phyloP scores from a whole-genome alignment of 2,888 invertebrate species.

The Druceiella hillmani region DNA sequence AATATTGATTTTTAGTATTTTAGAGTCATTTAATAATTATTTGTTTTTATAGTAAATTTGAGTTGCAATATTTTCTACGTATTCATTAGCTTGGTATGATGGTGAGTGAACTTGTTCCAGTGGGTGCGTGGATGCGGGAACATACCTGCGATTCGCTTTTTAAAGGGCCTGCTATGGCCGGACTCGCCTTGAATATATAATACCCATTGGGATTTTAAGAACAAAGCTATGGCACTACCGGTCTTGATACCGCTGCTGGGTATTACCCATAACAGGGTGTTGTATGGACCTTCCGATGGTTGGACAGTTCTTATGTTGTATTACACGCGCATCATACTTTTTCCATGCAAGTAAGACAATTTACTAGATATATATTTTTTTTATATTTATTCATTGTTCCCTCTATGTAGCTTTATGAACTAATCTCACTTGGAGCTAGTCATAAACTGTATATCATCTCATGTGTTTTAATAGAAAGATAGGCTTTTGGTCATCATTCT shows the following conservation, averaged over 20 bases:
- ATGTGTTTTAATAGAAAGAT: no score
- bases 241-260: conserved; percentile 92
- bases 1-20: no score
- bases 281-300: conserved; percentile 75
- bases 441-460: no score
- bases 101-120: conserved; percentile 40
- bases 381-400: no score
- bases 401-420: no score
- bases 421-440: no score
- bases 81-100: conserved; percentile 33
- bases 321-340: conserved; percentile 75
- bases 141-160: conserved; percentile 84
- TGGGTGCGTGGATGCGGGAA: conserved; percentile 77
- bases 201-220: conserved; percentile 80
- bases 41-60: no score
- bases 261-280: conserved; percentile 81
- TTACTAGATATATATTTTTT: background rate
- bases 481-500: no score
- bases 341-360: conserved; percentile 75
- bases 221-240: conserved; percentile 86
- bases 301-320: conserved; percentile 70
- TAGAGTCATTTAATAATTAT: no score
- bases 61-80: no score
- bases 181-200: conserved; percentile 79
- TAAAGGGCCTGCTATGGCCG: conserved; percentile 75